Base-by-base conservation (phyloP, 2,888 invertebrate species). In the Eumerus sabulonum region DNA sequence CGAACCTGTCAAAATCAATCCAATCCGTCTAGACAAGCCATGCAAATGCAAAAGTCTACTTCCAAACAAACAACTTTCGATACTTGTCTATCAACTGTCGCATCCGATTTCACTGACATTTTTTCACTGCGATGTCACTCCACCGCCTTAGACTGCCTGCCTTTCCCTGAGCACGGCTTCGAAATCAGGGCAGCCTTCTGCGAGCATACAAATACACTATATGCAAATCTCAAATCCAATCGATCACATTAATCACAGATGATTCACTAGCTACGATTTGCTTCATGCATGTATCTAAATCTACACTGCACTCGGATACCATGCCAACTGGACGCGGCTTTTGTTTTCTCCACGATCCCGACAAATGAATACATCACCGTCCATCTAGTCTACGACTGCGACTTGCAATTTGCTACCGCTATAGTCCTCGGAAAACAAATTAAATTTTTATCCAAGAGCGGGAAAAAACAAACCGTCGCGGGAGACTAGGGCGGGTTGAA, bases 311-410 rank as follows among this genome's bases (percentile, higher is more conserved):
- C 13, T 35, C 14, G 11, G 51, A 35, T 51, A 12, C 35, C 35
- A 35, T 51, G 51, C 27, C 51, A 51, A 27, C 27, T 27, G 7
- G 36, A 14, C 27, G 51, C 35, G 13, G 35, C 16, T 35, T 53
- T 53, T 14, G 38, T 53, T 53, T 53, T 38, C 38, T 38, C 38
- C 17, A 14, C n/a, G n/a, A n/a, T 40, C 38, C 11, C 7, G 27
- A 27, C 12, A 53, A 53, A 38, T 53, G 36, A 53, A 53, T 53
- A 36, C 53, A 53, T 53, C 53, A 53, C 36, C 38, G 53, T 53
- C 53, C 53, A 53, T 53, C 53, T 27, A 27, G 27, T 4, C 27
- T 7, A 27, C 11, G 38, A 27, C 27, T 2, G 7, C 7, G 38
- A 38, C 17, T 40, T 40, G 53, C 38, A 38, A 18, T 18, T 40